Conservation (phyloP, 1,140 invertebrate species). For the Diploscapter pachys region DNA sequence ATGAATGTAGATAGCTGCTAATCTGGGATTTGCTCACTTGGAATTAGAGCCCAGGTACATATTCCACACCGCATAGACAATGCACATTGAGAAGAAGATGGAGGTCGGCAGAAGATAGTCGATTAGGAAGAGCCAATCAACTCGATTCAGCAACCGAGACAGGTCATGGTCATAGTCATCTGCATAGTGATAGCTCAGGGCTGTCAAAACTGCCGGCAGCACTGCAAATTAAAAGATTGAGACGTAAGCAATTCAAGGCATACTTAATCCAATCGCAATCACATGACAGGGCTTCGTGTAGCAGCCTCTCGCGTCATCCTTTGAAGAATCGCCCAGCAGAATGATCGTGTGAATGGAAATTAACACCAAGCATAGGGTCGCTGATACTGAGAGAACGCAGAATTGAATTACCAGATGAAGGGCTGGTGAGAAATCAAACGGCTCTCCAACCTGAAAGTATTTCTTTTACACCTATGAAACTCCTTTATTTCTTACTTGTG, state of each 20-base stretch:
- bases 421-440: constrained; percentile 21
- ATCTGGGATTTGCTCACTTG: not conserved
- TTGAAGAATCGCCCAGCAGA: constrained; percentile 3
- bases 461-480: constrained; percentile 1
- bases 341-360: constrained; percentile 17
- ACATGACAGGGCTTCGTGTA: constrained; percentile 11
- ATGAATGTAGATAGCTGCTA: not conserved
- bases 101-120: constrained; percentile 29
- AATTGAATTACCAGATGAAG: constrained; percentile 28
- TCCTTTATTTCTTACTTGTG: constrained; percentile 15
- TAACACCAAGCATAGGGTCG: constrained; percentile 18
- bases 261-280: constrained; percentile 17
- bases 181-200: constrained; percentile 25
- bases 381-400: constrained; percentile 28
- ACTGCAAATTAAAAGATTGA: constrained; percentile 16
- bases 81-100: constrained; percentile 24
- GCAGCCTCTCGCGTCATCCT: constrained; percentile 19
- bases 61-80: constrained; percentile 22
- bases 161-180: constrained; percentile 21
- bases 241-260: not conserved
- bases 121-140: constrained; percentile 32
- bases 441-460: constrained; percentile 28
- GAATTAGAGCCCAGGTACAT: constrained; percentile 2
- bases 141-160: constrained; percentile 5
- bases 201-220: constrained; percentile 20